Conservation (phyloP, 37 sponge, comb jelly and placozoan genomes). For the Diacarnus erythraeanus region DNA sequence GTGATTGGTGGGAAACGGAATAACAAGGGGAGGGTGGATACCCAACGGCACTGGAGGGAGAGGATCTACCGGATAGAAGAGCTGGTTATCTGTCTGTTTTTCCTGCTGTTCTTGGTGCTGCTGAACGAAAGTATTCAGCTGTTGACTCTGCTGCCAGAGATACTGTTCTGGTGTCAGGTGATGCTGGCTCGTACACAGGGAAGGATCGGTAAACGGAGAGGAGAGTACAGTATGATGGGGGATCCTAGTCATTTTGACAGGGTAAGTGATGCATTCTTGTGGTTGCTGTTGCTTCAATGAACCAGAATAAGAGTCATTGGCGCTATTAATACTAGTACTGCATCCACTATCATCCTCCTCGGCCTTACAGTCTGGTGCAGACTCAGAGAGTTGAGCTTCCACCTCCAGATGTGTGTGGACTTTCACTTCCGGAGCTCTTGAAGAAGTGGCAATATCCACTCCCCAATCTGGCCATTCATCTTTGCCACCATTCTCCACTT, state of each 20-base stretch:
- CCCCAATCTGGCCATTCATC: constrained; percentile 24
- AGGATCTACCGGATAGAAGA: neutral
- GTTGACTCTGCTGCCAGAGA: neutral
- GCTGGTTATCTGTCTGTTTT: neutral
- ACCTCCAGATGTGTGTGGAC: neutral
- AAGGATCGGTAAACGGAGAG: neutral
- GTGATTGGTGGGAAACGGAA: constrained; percentile 1
- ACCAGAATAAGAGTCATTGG: neutral
- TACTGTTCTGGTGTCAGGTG: neutral
- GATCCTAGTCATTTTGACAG: neutral
- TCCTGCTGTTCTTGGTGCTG: constrained; percentile 1
- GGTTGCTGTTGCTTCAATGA: neutral
- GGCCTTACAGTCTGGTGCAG: neutral
- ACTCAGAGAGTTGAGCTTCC: neutral
- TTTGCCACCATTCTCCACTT: neutral
- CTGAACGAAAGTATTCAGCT: neutral
- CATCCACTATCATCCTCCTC: neutral
- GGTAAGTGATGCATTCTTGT: neutral
- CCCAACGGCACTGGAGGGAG: neutral
- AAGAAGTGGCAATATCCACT: neutral
- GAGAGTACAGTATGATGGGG: neutral
- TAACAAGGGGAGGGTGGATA: neutral
- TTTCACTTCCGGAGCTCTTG: neutral
- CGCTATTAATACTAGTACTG: neutral
- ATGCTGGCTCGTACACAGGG: neutral